phyloP scores from a whole-genome alignment of 2,797 vertebrate genomes.

The Scarus forsteni region DNA sequence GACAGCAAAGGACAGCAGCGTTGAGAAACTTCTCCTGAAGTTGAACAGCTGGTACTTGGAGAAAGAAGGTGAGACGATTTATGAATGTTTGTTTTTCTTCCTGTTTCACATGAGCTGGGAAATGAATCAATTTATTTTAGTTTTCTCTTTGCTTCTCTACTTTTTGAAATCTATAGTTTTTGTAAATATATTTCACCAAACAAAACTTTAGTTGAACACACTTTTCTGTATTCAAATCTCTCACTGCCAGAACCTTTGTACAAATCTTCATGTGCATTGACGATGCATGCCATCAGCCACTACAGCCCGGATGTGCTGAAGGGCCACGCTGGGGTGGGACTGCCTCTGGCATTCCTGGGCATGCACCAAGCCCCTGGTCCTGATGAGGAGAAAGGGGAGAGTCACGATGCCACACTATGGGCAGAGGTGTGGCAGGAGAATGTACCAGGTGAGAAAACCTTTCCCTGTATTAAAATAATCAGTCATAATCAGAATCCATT shows the following conservation, averaged over 20 bases:
- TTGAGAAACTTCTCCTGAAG: conserved; percentile 94
- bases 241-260: conserved; percentile 87
- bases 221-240: not conserved
- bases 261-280: conserved; percentile 91
- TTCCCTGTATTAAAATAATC: not conserved
- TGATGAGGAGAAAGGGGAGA: conserved; percentile 92
- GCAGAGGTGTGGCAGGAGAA: conserved; percentile 98
- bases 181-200: not conserved
- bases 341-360: conserved; percentile 95
- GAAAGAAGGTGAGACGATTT: conserved; percentile 90
- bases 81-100: not conserved
- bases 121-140: too few relatives aligned
- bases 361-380: conserved; percentile 93
- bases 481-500: too few relatives aligned
- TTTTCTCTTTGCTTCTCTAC: too few relatives aligned
- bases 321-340: conserved; percentile 89
- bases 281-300: conserved; percentile 93
- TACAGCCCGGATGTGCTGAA: conserved; percentile 97
- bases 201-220: not conserved
- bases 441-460: conserved; percentile 89
- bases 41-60: conserved; percentile 95
- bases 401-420: conserved; percentile 90
- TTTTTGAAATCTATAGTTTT: not conserved
- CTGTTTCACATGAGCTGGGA: not conserved
- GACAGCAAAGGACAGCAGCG: conserved; percentile 94